Percentiles rank a stretch among this genome's conserved stretches.
Evolutionary conservation across 2,888 invertebrate genomes (phyloP).

Genomic region (Cyaniris semiargus): DNA sequence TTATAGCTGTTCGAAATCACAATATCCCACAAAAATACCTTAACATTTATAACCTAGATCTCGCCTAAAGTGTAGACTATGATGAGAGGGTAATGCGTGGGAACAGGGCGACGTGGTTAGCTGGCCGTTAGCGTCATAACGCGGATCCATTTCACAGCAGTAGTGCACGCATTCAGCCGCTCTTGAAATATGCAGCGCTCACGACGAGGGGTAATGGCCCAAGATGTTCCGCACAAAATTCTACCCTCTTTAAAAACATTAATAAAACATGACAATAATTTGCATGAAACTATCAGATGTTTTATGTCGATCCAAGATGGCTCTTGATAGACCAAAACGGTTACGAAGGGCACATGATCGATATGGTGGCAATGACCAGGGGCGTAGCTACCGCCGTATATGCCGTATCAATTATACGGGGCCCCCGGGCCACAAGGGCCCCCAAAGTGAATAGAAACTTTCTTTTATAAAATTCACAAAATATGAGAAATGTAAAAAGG

Average conservation of each 20-base stretch:
- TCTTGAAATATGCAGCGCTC: constrained; percentile 76
- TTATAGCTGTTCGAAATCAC: no score
- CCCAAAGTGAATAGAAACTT: no score
- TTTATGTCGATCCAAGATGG: background rate
- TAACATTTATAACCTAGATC: background rate
- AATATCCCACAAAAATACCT: no score
- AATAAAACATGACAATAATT: background rate
- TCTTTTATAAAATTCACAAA: no score
- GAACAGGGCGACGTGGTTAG: constrained; percentile 54
- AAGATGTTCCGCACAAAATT: constrained; percentile 62
- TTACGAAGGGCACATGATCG: background rate
- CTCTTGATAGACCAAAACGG: background rate
- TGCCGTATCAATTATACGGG: no score
- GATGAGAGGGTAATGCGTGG: constrained; percentile 49
- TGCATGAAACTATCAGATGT: background rate
- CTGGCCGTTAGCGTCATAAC: constrained; percentile 61
- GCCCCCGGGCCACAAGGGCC: no score
- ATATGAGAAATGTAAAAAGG: no score
- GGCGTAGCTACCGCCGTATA: no score
- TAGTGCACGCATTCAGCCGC: constrained; percentile 69
- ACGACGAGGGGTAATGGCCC: constrained; percentile 71
- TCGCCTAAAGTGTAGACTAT: background rate
- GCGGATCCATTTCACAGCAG: constrained; percentile 70
- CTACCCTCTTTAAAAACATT: constrained; percentile 44
- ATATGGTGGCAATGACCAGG: no score